Evolutionary conservation across 2,797 vertebrate genomes (phyloP), one percentile per base, ranked within the genome.

Genomic region (Emydoidea blandingii): DNA sequence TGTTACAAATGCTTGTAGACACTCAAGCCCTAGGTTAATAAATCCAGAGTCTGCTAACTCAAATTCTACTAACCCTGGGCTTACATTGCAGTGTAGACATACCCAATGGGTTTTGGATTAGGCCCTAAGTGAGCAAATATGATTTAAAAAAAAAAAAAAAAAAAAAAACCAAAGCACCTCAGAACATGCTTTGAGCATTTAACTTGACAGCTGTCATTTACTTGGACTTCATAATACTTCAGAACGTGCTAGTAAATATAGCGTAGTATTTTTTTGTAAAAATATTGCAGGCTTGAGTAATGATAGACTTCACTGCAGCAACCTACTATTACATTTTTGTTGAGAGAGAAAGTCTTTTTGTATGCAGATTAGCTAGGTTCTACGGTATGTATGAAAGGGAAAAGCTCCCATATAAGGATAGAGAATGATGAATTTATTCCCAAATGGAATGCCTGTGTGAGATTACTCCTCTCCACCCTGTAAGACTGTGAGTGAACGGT

Each of bases 401-500:
- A 54, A 94, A 86, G 29, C 2, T 81, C 84, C 79, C 80, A 91
- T 18, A 76, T 91, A 76, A 92, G 53, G 12, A 86, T 56, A 96
- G 29, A 94, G 83, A 74, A 85, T 0, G 49, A 85, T 31, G 90
- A 97, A 95, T 47, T 91, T 83, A 86, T 88, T 97, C 86, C 62
- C 88, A 96, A 72, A 79, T 1, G 7, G 68, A 92, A 85, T 89
- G 95, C 79, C 83, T 52, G 53, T 16, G 3, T 50, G 82, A 97
- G 83, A 89, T 87, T 80, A 88, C 78, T 2, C 14, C 90, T 23
- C 85, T 90, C 68, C 89, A 86, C 86, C 79, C 83, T 86, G 8
- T 6, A 96, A 94, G 91, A 95, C 74, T 93, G 94, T 83, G 94
- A 95, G 93, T 0, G 0, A 96, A 95, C 72, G 88, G 84, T 89